Evolutionary conservation across 2,113 vertebrate species (phyloP).

Genomic region (Ramphastos sulfuratus): DNA sequence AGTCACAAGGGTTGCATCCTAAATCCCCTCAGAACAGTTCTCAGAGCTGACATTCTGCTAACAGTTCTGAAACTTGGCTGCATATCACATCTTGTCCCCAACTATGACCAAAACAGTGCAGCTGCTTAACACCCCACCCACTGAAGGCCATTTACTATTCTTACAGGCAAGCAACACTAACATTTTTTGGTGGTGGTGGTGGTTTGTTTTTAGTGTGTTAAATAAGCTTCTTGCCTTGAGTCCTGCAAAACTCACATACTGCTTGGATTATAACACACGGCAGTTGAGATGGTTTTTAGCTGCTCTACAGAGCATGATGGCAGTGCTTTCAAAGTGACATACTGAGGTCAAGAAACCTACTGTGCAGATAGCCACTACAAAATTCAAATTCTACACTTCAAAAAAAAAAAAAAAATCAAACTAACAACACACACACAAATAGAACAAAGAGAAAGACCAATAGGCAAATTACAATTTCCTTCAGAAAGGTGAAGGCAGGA

Average conservation of each 20-base stretch:
- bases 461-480: not conserved
- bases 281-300: not conserved
- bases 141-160: not conserved
- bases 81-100: not conserved
- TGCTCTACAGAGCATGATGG: not conserved
- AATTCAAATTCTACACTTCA: not conserved
- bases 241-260: not conserved
- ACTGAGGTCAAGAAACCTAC: not conserved
- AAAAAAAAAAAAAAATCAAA: not conserved
- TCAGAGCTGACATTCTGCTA: not conserved
- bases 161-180: not conserved
- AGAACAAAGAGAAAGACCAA: not conserved
- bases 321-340: not conserved
- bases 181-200: too few species aligned
- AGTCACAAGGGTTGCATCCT: not conserved
- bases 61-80: not conserved
- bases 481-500: not conserved
- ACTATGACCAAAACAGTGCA: not conserved
- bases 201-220: not conserved
- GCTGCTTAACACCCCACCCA: accelerated
- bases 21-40: not conserved
- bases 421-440: too few species aligned
- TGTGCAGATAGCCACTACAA: not conserved
- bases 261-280: not conserved
- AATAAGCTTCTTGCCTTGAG: not conserved